Conservation (phyloP, 2,888 invertebrate genomes). For the Lottia scabra region DNA sequence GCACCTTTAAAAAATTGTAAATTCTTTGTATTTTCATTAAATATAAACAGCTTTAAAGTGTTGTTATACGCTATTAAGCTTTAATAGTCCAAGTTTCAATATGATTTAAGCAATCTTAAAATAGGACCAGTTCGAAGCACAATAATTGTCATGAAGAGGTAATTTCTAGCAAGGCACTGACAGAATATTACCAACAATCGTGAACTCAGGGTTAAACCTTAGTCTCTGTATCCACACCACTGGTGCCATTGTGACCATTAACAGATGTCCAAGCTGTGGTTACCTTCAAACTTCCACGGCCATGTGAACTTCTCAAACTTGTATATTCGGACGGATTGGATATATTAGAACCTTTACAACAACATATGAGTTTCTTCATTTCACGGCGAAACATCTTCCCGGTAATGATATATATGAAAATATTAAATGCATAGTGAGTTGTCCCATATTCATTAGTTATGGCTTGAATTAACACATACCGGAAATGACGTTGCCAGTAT, state of each 20-base stretch:
- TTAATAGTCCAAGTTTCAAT: too few relatives aligned
- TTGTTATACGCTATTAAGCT: too few relatives aligned
- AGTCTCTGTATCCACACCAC: conserved; percentile 3
- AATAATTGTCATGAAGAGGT: too few relatives aligned
- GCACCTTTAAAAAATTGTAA: too few relatives aligned
- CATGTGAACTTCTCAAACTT: conserved; percentile 38
- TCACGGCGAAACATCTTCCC: conserved; percentile 66
- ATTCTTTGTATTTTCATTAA: too few relatives aligned
- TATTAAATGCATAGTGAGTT: conserved; percentile 67
- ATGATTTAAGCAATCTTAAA: too few relatives aligned
- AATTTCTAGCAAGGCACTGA: too few relatives aligned
- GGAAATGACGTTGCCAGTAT: conserved; percentile 52
- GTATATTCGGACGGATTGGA: conserved; percentile 48
- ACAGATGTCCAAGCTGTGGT: conserved; percentile 42
- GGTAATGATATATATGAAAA: conserved; percentile 66
- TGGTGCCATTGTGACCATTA: conserved; percentile 31
- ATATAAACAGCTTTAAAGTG: too few relatives aligned
- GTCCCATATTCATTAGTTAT: conserved; percentile 62
- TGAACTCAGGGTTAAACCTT: conserved; percentile 1
- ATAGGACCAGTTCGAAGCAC: too few relatives aligned
- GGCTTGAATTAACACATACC: conserved; percentile 47
- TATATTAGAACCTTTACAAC: conserved; percentile 35
- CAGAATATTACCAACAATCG: too few relatives aligned
- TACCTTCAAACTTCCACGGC: conserved; percentile 34
- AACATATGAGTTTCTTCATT: conserved; percentile 45